Evolutionary conservation across 2,888 invertebrate genomes (phyloP).

Genomic region (Macrophya annulata): DNA sequence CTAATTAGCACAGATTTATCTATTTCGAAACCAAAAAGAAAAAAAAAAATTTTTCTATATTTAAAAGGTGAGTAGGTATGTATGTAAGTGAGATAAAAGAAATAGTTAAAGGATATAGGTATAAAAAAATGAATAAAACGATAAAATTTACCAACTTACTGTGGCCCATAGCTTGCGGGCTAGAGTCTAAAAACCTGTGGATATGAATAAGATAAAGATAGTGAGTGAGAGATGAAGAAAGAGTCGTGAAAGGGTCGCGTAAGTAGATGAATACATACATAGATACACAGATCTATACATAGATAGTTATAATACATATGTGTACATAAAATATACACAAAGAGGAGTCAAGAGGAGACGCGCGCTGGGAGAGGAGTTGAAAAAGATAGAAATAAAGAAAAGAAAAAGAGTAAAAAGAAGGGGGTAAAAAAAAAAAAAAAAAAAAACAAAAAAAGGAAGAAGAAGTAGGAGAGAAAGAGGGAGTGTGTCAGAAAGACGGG

Average conservation of each 20-base stretch:
- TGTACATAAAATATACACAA: slow-evolving; percentile 15
- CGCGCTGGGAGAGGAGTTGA: slow-evolving; percentile 5
- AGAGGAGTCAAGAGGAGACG: slow-evolving; percentile 13
- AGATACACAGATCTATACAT: slow-evolving; percentile 5
- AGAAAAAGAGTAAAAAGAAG: no score
- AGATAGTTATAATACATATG: not conserved
- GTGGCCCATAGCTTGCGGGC: not conserved
- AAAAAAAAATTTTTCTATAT: not conserved
- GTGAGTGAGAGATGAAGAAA: slow-evolving; percentile 1
- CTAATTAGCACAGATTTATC: no score
- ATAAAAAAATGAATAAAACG: not conserved
- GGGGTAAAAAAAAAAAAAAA: not conserved
- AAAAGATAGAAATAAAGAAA: not conserved
- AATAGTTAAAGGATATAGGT: no score
- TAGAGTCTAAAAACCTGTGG: slow-evolving; percentile 19
- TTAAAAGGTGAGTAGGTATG: no score
- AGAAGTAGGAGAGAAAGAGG: not conserved
- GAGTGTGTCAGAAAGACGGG: not conserved
- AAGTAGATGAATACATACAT: not conserved
- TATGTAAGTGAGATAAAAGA: not conserved
- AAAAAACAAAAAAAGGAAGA: not conserved
- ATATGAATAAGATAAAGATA: slow-evolving; percentile 5
- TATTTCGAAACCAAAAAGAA: no score
- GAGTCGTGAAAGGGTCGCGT: slow-evolving; percentile 1
- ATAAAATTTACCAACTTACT: not conserved